Evolutionary conservation across 2,113 vertebrate genomes (phyloP).

Genomic region (Gasterosteus nipponicus): DNA sequence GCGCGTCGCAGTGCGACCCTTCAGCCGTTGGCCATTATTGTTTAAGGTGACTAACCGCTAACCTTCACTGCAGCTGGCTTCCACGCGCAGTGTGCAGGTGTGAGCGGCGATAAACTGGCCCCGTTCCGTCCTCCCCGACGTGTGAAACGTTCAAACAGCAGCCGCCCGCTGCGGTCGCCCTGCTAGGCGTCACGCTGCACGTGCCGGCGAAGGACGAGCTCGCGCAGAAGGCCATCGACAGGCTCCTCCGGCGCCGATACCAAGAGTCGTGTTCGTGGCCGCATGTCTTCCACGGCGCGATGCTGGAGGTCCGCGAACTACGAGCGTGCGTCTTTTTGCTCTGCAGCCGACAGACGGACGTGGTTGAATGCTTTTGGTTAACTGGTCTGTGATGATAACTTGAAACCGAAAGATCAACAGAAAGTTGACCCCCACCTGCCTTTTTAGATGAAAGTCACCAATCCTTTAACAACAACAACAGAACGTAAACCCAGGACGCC

Average conservation of each 20-base stretch:
- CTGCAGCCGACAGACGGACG: not conserved
- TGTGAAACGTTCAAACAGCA: conserved; percentile 33
- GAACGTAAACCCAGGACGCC: too few relatives aligned
- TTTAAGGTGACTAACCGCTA: not conserved
- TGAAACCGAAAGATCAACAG: too few relatives aligned
- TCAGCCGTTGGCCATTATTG: conserved; percentile 3
- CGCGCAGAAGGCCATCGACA: conserved; percentile 9
- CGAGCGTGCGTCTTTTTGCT: not conserved
- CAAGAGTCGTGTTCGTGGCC: conserved; percentile 5
- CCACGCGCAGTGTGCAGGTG: conserved; percentile 6
- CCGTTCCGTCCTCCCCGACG: conserved; percentile 28
- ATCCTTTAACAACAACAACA: not conserved
- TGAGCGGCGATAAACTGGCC: conserved; percentile 42
- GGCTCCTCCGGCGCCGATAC: conserved; percentile 34
- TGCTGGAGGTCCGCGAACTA: not conserved
- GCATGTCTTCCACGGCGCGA: too few relatives aligned
- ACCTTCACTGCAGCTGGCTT: conserved; percentile 19
- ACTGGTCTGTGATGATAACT: too few relatives aligned
- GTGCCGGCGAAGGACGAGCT: conserved; percentile 41
- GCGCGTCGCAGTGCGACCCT: not conserved
- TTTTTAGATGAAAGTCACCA: too few relatives aligned
- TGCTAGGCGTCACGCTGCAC: not conserved
- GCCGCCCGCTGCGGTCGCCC: not conserved
- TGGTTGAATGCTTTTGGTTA: too few relatives aligned
- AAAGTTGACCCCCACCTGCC: too few relatives aligned